phyloP scores from a whole-genome alignment of 2,113 vertebrate species.

The Meleagris gallopavo region DNA sequence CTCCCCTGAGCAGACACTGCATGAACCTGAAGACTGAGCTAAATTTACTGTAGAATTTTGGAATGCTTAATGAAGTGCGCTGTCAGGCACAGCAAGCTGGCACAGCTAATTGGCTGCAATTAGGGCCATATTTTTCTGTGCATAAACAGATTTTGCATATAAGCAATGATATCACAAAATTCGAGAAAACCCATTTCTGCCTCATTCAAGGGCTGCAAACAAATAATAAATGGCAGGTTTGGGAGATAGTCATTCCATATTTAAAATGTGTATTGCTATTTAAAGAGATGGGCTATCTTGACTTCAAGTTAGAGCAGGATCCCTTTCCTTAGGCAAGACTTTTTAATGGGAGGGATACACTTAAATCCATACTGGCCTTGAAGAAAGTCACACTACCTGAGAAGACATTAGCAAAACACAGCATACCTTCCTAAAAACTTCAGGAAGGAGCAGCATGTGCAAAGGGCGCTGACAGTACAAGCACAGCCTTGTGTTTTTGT shows the following conservation, averaged over 20 bases:
- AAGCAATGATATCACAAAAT: slow-evolving; percentile 8
- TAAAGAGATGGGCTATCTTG: neutral
- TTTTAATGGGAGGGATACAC: neutral
- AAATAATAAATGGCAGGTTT: neutral
- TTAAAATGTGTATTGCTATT: neutral
- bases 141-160: slow-evolving; percentile 38
- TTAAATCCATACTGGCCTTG: neutral
- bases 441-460: neutral
- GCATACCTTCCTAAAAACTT: neutral
- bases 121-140: slow-evolving; percentile 42
- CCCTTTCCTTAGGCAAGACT: neutral
- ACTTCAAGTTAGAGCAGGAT: neutral
- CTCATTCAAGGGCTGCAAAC: slow-evolving; percentile 22
- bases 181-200: neutral
- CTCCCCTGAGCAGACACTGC: slow-evolving; percentile 60
- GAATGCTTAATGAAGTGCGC: slow-evolving; percentile 52
- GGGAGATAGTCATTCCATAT: neutral
- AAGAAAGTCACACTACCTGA: neutral
- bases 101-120: slow-evolving; percentile 41
- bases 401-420: neutral
- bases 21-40: slow-evolving; percentile 14
- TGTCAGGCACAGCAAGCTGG: slow-evolving; percentile 38
- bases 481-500: neutral
- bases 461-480: neutral
- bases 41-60: slow-evolving; percentile 42